Evolutionary conservation across 2,797 vertebrate species (phyloP), one percentile per base, ranked within the genome.

Genomic region (Premnoplex brunnescens): DNA sequence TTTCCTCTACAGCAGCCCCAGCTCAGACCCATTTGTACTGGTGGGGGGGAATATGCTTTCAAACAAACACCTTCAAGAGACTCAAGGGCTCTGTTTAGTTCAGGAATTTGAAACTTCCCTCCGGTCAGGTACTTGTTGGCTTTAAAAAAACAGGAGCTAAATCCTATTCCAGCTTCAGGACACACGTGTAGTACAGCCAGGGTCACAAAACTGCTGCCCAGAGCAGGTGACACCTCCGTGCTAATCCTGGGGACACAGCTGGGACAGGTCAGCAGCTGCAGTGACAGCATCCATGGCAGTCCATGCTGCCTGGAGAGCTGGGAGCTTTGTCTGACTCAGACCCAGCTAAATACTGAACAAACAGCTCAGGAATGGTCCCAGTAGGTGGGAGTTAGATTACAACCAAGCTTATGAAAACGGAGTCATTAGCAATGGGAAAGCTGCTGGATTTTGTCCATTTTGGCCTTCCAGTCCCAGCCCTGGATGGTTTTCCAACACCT

Each of bases 361-460:
- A 91, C 76, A 94, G 88, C 92, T 91, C 79, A 34, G 76, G 75
- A 78, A 41, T 14, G 41, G 83, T 80, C 83, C 86, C 91, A 44
- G 80, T 58, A 91, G 76, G 64, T 67, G 80, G 79, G 60, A 90
- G 74, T 84, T 78, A 6, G 6, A 36, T 68, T 41, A 80, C 85
- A 84, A 30, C 34, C 28, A 13, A 46, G 64, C 52, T 77, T 36
- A 27, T 44, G 60, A 63, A 83, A 67, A 6, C 51, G 64, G 9
- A 81, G 62, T 60, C 52, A 6, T 55, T 14, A 78, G 32, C 34
- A 80, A 34, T 10, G 62, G 49, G 48, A 41, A 64, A 74, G 36
- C 13, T 56, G 79, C 30, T 46, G 21, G 43, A 6, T 60, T 67
- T 68, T 24, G 3, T 10, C 69, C 54, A 2, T 56, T 64, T 34